Conservation (phyloP, 2,797 vertebrate species). For the Aphelocoma californica region DNA sequence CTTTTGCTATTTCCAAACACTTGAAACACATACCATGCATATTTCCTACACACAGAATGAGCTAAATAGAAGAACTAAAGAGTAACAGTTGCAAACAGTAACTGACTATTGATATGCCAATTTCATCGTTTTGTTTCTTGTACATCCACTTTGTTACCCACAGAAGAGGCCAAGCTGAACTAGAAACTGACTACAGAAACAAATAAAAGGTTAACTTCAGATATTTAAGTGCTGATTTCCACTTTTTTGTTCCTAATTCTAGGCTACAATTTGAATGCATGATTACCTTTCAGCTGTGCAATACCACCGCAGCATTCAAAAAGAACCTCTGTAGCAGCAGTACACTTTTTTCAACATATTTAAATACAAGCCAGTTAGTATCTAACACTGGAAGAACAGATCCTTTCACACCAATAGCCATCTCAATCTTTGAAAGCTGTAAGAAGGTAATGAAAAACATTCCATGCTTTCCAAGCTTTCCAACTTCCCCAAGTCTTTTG, state of each 20-base stretch:
- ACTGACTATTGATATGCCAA: not conserved
- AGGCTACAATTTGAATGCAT: not conserved
- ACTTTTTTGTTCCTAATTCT: not conserved
- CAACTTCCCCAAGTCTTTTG: not conserved
- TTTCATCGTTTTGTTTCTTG: not conserved
- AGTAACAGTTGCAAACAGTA: not conserved
- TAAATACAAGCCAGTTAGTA: not conserved
- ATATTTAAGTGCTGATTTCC: not conserved
- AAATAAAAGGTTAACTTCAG: not conserved
- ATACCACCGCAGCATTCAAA: not conserved
- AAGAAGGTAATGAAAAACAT: not conserved
- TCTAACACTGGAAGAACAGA: not conserved
- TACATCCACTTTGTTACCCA: not conserved
- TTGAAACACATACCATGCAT: not conserved
- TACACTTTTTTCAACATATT: not conserved
- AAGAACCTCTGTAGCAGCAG: not conserved
- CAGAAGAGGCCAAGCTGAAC: not conserved
- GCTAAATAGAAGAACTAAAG: not conserved
- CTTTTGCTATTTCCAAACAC: not conserved
- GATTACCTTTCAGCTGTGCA: not conserved
- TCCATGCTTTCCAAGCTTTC: not conserved
- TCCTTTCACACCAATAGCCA: not conserved
- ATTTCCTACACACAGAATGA: not conserved
- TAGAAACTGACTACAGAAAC: not conserved
- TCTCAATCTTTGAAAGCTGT: not conserved